Base-by-base conservation (phyloP, 1,140 invertebrate species). In the Euwallacea similis region DNA sequence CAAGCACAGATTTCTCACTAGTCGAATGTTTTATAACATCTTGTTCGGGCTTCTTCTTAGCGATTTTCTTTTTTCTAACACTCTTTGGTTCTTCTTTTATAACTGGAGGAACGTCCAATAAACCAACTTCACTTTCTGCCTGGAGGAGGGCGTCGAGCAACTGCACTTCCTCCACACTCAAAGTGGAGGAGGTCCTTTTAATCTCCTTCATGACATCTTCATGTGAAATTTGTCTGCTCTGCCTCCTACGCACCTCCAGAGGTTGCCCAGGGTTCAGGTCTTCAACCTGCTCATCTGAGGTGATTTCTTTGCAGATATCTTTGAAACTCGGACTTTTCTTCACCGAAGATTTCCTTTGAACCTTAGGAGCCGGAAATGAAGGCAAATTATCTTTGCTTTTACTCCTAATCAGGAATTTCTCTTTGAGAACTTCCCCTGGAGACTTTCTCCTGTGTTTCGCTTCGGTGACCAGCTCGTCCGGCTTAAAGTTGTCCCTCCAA, bases 371-470 rank as follows among this genome's bases (percentile, higher is more conserved):
- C 13, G 67, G 33, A 41, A 65, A 65, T 53, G 71, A 50, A 9
- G 59, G 69, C 73, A 21, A 62, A 73, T 66, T 81, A 75, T 42
- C 75, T 73, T 66, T 84, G 79, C 59, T 80, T 61, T 86, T 88
- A 47, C 91, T 88, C 69, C 87, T 88, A 42, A 93, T 89, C 10
- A 88, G 81, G 80, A 92, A 92, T 79, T 91, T 91, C 76, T 93
- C 90, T 7, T 90, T 85, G n/a, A 92, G 77, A 65, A 89, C 79
- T 68, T 91, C 89, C 0, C 90, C 91, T 0, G 90, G 85, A 0
- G 89, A 87, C 76, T 91, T 92, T 73, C 73, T 76, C 47, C 64
- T 74, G 81, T 82, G 21, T 73, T 76, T 78, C n/a, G 72, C 64
- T 46, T 79, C 72, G 2, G 69, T 53, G 8, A 72, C 74, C 10